Base-by-base conservation (phyloP, 2,888 invertebrate species). In the Pristionchus fissidentatus region DNA sequence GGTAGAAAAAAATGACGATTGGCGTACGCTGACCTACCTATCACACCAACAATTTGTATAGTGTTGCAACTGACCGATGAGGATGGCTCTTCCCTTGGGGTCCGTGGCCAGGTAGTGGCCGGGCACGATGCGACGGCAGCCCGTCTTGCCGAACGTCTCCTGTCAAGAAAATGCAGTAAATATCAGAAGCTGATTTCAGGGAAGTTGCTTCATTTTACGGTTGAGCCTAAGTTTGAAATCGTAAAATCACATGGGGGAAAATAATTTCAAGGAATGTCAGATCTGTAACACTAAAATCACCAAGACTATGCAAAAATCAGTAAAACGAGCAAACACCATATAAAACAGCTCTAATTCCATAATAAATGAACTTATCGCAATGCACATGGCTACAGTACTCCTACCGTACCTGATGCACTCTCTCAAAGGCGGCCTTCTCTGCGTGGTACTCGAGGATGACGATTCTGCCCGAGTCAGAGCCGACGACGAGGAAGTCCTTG, bases 71-170 rank as follows among this genome's bases (percentile, higher is more conserved):
- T 93, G 93, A 95, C 96, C 97, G 90, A 98, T 97, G 97, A 99
- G 97, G 80, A 99, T 96, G 85, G 98, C 98, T 93, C 99, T 95
- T 52, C 99, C 99, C 93, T 98, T 97, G 0, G 99, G 98, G 94
- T 99, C 99, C 88, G 97, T 96, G 3, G 99, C 98, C 89, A 99
- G 94, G 93, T 97, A 99, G 93, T 99, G 98, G 0, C 99, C 99
- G 10, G 99, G 99, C 1, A 99, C 98, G 92, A 99, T 98, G 87
- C 99, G 95, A 60, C 99, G 95, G 92, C 98, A 98, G 83, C 99
- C 99, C 84, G 98, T 98, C 93, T 99, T 99, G 0, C 99, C 99
- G 94, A 98, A 99, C 0, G 99, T 99, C 93, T 99, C 99, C 93
- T 88, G 57, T 26, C 46, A 57, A 29, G n/a, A 43, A 22, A 29